These are phyloP conservation scores for Fissipunctia ypsillon DNA, from an alignment of 2,888 invertebrate genomes.

Conservation along the genomic window DNA sequence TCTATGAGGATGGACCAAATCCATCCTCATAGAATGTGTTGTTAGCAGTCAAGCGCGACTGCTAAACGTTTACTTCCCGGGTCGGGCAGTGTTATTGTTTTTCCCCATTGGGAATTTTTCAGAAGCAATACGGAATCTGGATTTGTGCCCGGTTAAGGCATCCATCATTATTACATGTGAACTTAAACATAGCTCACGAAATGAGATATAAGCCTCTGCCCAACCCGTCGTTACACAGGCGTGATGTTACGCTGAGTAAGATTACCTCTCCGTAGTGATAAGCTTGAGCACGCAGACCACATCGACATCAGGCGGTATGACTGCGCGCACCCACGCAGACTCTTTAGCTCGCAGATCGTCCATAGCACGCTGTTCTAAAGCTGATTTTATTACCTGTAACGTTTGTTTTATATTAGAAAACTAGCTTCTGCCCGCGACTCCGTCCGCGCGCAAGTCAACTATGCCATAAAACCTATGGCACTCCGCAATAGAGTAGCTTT, in stretches of 20 bases:
- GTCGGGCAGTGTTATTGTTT: too few species aligned
- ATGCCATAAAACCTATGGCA: not conserved
- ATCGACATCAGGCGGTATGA: slow-evolving; percentile 81
- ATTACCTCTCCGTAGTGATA: slow-evolving; percentile 84
- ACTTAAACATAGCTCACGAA: too few species aligned
- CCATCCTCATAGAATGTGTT: too few species aligned
- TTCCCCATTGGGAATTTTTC: too few species aligned
- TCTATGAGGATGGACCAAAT: too few species aligned
- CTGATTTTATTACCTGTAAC: slow-evolving; percentile 78
- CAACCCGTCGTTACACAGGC: not conserved
- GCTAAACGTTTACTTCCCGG: too few species aligned
- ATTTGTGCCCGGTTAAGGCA: too few species aligned
- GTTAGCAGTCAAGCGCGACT: too few species aligned
- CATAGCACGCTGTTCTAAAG: slow-evolving; percentile 79
- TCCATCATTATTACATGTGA: too few species aligned
- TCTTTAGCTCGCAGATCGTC: slow-evolving; percentile 77
- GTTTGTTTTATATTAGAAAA: not conserved
- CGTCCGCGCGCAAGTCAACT: not conserved
- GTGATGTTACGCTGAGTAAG: not conserved
- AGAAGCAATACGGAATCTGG: too few species aligned
- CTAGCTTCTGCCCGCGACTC: too few species aligned
- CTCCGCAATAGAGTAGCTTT: not conserved
- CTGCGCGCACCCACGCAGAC: slow-evolving; percentile 81
- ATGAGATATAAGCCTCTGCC: too few species aligned
- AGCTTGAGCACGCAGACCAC: slow-evolving; percentile 81